Base-by-base conservation (phyloP, 2,888 invertebrate genomes). In the Agapostemon virescens region DNA sequence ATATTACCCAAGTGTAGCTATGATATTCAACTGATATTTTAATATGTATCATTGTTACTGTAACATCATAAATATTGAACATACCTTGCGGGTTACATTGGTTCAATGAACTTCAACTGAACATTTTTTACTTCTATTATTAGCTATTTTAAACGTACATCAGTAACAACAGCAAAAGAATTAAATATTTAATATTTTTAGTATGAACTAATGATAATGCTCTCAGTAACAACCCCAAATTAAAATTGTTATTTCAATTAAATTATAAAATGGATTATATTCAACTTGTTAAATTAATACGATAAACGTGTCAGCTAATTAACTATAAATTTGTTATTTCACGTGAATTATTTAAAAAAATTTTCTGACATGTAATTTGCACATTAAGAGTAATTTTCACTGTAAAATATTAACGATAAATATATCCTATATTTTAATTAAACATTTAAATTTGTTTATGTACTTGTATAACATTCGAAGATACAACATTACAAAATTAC, bases 31-130 rank as follows among this genome's bases (percentile, higher is more conserved):
- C 20, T 40, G 7, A 38, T 40, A 55, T 1, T 30, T 13, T 15
- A 6, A 30, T 13, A 5, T 42, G 13, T 30, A 9, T 42, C 15
- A 23, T 33, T 36, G 1, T 13, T 15, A 40, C 17, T 23, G 52
- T 20, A 26, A 36, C 17, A 42, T 68, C 36, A 33, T 61, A 67
- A 61, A 74, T 30, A 61, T 23, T n/a, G 15, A 64, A 49, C 30
- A 9, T n/a, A n/a, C 30, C 13, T 13, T 38, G 13, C 1, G n/a
- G 26, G 23, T 55, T 42, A 20, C 23, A 1, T 58, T 26, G 13
- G 73, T 77, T 71, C 71, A 71, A 52, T 49, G 70, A 79, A 58
- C 76, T 61, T 7, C 13, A 17, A 33, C 23, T 17, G n/a, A 23
- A 64, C 15, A n/a, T 26, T 3, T 30, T 49, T 36, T 26, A 20